Evolutionary conservation across 2,797 vertebrate genomes (phyloP).

Genomic region (Spinibarbus caldwelli): DNA sequence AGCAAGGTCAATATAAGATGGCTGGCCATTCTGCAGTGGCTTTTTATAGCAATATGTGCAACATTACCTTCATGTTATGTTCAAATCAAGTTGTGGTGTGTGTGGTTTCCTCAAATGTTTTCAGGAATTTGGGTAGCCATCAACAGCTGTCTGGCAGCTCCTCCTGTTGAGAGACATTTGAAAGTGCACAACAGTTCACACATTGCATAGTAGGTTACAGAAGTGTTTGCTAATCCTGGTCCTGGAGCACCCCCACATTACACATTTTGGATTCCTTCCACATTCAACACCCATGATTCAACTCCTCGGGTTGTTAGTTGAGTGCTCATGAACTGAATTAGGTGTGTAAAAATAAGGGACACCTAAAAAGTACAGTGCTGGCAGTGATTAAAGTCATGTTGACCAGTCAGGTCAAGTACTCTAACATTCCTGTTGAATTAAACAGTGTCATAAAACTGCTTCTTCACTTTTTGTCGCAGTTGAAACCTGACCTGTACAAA

Average conservation of each 20-base stretch:
- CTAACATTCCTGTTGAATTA: neutral
- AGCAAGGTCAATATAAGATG: neutral
- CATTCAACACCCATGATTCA: neutral
- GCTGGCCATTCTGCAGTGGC: neutral
- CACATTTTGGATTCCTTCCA: neutral
- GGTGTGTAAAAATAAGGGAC: neutral
- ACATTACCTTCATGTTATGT: too few species aligned
- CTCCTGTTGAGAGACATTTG: neutral
- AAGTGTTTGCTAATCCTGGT: constrained; percentile 10
- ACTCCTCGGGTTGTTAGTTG: neutral
- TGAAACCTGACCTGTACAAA: constrained; percentile 42
- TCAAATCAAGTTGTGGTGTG: neutral
- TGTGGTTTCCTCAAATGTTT: neutral
- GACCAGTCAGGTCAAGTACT: neutral
- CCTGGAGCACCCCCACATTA: neutral
- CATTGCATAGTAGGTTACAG: constrained; percentile 8
- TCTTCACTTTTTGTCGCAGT: constrained; percentile 8
- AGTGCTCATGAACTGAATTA: neutral
- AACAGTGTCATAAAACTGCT: too few species aligned
- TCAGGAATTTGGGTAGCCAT: neutral
- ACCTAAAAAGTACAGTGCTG: neutral
- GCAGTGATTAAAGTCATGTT: neutral
- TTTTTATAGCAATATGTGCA: neutral
- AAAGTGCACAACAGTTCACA: neutral
- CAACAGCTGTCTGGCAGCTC: neutral